Evolutionary conservation across 2,888 invertebrate species (phyloP), one percentile per base, ranked within the genome.

Genomic region (Polyommatus iphigenia): DNA sequence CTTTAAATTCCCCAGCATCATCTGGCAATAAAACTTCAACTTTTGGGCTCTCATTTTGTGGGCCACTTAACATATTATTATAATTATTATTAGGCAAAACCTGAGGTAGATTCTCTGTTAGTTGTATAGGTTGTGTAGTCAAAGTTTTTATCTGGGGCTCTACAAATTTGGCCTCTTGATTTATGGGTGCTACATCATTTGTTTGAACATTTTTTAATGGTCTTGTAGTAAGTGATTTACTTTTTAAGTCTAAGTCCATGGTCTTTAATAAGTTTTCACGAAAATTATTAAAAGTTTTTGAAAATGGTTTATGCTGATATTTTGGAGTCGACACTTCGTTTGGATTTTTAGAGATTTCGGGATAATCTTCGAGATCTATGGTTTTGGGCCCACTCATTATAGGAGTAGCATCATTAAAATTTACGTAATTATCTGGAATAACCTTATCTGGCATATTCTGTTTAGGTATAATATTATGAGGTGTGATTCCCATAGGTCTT

Each of bases 291-390:
- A 41, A 72, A 41, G 36, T 41, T 41, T 41, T n/a, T 4, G 71
- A 71, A 71, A 7, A 71, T 71, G 71, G 71, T 15, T 71, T 41
- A 72, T 41, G 41, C 13, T 72, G 72, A 41, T 72, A 41, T 72
- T 72, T 72, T 36, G n/a, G 10, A 24, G 41, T 41, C 5, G 41
- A n/a, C 13, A 72, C n/a, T 8, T 41, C 72, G 20, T 41, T 72
- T 41, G 10, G 18, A 10, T 41, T 3, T 41, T 72, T 72, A 10
- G n/a, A 3, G 1, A 10, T 72, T 2, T 1, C n/a, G 18, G n/a
- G 4, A 41, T 41, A n/a, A 24, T 41, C 3, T 3, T 6, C 67
- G 5, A 59, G 59, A 59, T 67, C 24, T 67, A 20, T 1, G 20
- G 5, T 67, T 67, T 67, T 67, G 20, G 24, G 13, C 10, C 24